Conservation (phyloP, 1,140 invertebrate genomes). For the Drosophila bifasciata region DNA sequence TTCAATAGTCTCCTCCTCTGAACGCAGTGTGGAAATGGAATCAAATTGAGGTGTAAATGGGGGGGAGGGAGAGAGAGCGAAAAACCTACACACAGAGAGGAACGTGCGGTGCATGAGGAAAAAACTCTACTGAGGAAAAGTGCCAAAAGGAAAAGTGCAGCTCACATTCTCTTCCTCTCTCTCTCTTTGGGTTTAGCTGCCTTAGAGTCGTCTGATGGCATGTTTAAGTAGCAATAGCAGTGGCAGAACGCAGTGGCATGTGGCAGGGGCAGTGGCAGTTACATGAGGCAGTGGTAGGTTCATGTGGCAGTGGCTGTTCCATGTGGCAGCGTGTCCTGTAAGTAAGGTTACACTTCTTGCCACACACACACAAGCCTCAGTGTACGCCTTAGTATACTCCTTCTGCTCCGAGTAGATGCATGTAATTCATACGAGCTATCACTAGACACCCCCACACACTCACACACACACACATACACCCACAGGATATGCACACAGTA, state of each 20-base stretch:
- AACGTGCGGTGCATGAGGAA: slow-evolving; percentile 71
- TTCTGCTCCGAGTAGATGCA: slow-evolving; percentile 48
- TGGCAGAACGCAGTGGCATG: slow-evolving; percentile 28
- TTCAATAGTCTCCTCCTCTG: slow-evolving; percentile 36
- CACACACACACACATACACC: no score
- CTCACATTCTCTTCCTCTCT: no score
- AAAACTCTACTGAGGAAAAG: slow-evolving; percentile 22
- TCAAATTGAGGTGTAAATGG: slow-evolving; percentile 81
- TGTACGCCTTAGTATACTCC: no score
- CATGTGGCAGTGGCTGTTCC: slow-evolving; percentile 31
- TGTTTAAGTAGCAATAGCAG: slow-evolving; percentile 63
- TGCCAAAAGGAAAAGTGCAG: slow-evolving; percentile 21
- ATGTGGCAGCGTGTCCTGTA: slow-evolving; percentile 20
- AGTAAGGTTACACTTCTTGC: slow-evolving; percentile 38
- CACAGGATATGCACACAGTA: slow-evolving; percentile 40
- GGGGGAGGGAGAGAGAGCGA: slow-evolving; percentile 54
- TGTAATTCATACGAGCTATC: slow-evolving; percentile 75
- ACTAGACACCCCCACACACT: slow-evolving; percentile 48
- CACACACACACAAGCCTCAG: slow-evolving; percentile 26
- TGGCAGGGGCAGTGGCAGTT: no score
- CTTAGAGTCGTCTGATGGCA: slow-evolving; percentile 55
- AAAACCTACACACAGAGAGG: slow-evolving; percentile 9
- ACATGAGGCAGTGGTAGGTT: no score
- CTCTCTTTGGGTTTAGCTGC: slow-evolving; percentile 42
- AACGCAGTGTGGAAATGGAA: slow-evolving; percentile 66